These are phyloP conservation scores for Muscicapa striata DNA, from an alignment of 2,797 vertebrate genomes.

Conservation along the genomic window DNA sequence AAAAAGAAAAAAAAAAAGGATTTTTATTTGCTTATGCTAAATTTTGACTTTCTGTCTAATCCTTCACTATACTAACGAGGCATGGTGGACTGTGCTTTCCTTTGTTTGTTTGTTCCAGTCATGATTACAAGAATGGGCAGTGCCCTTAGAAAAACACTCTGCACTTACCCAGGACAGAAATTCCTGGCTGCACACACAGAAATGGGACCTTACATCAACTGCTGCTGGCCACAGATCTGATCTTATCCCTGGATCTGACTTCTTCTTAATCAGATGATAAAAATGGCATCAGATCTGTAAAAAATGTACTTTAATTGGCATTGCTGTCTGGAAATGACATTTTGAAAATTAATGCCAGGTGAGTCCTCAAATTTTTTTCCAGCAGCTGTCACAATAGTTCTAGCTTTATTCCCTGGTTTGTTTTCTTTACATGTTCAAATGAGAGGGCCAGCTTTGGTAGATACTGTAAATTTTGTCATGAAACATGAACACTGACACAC, in stretches of 20 bases:
- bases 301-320: neutral
- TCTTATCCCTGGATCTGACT: neutral
- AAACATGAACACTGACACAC: neutral
- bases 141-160: neutral
- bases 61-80: neutral
- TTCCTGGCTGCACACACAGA: neutral
- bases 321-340: neutral
- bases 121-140: neutral
- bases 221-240: neutral
- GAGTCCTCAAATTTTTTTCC: neutral
- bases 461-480: neutral
- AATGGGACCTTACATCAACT: neutral
- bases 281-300: neutral
- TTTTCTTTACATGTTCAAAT: neutral
- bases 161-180: neutral
- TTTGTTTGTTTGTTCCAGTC: neutral
- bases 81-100: neutral
- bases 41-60: neutral
- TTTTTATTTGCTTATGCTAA: neutral
- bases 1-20: neutral
- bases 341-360: neutral
- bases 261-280: neutral
- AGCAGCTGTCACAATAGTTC: neutral
- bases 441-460: neutral
- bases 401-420: neutral